Conservation (phyloP, 2,797 vertebrate species). For the Sebastes nivosus region DNA sequence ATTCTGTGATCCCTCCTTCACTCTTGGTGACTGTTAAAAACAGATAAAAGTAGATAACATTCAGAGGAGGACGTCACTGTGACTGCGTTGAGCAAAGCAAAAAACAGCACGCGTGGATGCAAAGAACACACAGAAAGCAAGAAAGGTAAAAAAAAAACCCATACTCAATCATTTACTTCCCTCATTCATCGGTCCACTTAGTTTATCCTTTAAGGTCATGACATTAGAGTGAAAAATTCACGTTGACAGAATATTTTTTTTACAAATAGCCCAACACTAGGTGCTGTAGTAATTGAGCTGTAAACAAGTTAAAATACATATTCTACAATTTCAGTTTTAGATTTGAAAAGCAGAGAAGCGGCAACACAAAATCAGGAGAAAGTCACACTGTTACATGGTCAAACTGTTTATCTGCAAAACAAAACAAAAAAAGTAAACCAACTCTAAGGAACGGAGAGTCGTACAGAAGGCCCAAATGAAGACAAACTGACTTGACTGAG, state of each 20-base stretch:
- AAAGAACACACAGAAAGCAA: conserved; percentile 40
- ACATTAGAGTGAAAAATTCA: neutral
- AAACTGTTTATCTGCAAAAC: conserved; percentile 9
- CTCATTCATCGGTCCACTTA: neutral
- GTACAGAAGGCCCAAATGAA: conserved; percentile 43
- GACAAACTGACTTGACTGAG: conserved; percentile 56
- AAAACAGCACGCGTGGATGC: conserved; percentile 28
- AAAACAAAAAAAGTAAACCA: neutral
- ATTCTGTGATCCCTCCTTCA: conserved; percentile 91
- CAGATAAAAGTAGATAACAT: neutral
- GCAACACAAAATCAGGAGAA: neutral
- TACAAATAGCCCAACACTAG: neutral
- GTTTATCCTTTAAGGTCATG: neutral
- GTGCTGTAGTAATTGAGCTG: neutral
- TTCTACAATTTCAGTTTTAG: neutral
- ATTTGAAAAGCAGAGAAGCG: conserved; percentile 44
- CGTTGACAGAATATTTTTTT: neutral
- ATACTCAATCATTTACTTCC: conserved; percentile 54
- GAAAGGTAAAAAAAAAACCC: conserved; percentile 3
- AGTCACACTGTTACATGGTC: conserved; percentile 23
- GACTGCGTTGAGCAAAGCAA: neutral
- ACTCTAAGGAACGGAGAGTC: neutral
- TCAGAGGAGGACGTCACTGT: conserved; percentile 8
- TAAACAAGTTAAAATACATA: conserved; percentile 58
- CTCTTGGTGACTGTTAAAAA: conserved; percentile 92